These are phyloP conservation scores for Lacerta agilis DNA, from an alignment of 2,797 vertebrate genomes.

Conservation along the genomic window DNA sequence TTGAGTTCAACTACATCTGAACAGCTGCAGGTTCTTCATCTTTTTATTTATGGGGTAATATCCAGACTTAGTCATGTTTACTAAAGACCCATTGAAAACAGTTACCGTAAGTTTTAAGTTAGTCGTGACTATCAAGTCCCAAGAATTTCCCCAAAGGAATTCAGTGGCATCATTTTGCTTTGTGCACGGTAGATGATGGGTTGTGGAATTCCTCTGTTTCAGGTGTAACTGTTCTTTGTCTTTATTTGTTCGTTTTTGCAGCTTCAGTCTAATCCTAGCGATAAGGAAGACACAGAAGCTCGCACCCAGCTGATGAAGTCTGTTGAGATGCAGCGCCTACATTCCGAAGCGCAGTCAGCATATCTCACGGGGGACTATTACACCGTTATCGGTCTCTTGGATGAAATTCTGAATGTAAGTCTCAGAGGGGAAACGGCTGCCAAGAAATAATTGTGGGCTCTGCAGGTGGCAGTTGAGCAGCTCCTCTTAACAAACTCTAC, in stretches of 20 bases:
- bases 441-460: constrained; percentile 29
- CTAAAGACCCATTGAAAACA: background rate
- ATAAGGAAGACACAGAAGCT: constrained; percentile 90
- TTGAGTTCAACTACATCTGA: background rate
- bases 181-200: background rate
- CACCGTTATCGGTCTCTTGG: constrained; percentile 84
- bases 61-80: background rate
- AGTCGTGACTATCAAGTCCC: too few species aligned
- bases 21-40: background rate
- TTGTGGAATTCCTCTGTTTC: constrained; percentile 32
- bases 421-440: constrained; percentile 33
- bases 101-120: too few species aligned
- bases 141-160: background rate
- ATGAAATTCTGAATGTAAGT: constrained; percentile 90
- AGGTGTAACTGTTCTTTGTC: constrained; percentile 19
- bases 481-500: constrained; percentile 34
- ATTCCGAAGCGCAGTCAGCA: constrained; percentile 81
- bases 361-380: constrained; percentile 82
- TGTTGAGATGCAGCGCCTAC: constrained; percentile 90
- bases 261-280: constrained; percentile 90
- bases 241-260: constrained; percentile 69
- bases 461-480: background rate
- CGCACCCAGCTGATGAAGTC: constrained; percentile 86
- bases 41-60: background rate
- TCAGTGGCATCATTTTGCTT: constrained; percentile 37